Percentiles rank a stretch among this genome's conserved stretches.
Conservation (phyloP, 2,888 invertebrate species). For the Gnatocerus cornutus region DNA sequence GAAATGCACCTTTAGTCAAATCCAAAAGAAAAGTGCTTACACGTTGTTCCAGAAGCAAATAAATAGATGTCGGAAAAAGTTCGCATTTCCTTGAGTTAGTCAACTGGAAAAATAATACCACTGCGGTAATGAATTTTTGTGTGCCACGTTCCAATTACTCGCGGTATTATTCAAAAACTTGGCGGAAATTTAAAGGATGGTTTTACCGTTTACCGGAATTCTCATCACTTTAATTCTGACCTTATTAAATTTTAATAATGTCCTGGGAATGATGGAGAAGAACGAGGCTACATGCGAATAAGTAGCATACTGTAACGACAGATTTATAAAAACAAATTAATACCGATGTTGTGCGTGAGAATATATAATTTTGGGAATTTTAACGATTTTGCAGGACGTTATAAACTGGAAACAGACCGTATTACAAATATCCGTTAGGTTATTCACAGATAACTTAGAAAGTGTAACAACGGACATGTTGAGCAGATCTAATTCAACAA, state of each 20-base stretch:
- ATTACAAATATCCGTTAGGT: conserved; percentile 36
- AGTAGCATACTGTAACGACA: background rate
- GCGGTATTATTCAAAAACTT: too few relatives aligned
- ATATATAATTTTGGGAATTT: conserved; percentile 24
- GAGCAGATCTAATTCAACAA: conserved; percentile 31
- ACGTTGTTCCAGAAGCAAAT: too few relatives aligned
- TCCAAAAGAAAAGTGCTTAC: background rate
- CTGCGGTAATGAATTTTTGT: background rate
- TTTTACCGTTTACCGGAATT: background rate
- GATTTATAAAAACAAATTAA: conserved; percentile 15
- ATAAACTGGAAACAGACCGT: conserved; percentile 31
- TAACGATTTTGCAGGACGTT: conserved; percentile 20
- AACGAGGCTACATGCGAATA: background rate
- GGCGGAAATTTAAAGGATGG: background rate
- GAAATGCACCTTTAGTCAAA: conserved; percentile 10
- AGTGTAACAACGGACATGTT: conserved; percentile 33
- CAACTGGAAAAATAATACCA: background rate
- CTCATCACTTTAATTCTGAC: background rate
- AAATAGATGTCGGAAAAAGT: too few relatives aligned
- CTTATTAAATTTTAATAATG: background rate
- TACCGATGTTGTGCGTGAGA: conserved; percentile 21
- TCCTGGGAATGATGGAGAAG: background rate
- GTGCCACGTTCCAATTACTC: too few relatives aligned
- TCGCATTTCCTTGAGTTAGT: background rate
- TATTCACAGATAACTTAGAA: conserved; percentile 31